Conservation (phyloP, 2,797 vertebrate species). For the Scolopax bukidnonensis region DNA sequence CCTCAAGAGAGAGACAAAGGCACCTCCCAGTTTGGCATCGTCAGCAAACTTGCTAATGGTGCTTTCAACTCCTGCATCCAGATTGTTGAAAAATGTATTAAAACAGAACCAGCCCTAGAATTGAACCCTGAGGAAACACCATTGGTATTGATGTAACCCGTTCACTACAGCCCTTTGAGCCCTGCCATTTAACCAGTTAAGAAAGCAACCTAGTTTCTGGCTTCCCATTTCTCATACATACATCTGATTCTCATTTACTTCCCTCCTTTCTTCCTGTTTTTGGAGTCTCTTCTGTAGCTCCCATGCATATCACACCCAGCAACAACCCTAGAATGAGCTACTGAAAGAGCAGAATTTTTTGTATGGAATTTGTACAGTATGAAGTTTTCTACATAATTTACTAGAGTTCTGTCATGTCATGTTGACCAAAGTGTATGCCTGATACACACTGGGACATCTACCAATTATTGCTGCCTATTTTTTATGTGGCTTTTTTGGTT, state of each 20-base stretch:
- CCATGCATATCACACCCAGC: background rate
- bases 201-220: background rate
- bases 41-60: background rate
- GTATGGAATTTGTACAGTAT: background rate
- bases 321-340: background rate
- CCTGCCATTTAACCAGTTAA: background rate
- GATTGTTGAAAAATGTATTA: background rate
- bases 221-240: background rate
- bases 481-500: background rate
- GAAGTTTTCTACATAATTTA: background rate
- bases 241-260: background rate
- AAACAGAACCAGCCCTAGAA: background rate
- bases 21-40: background rate
- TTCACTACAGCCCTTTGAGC: background rate
- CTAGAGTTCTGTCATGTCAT: background rate
- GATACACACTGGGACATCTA: background rate
- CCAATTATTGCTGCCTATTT: background rate
- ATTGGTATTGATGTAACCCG: background rate
- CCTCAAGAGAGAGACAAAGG: background rate
- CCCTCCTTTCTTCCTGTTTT: background rate
- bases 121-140: background rate
- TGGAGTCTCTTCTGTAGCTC: background rate
- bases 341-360: background rate
- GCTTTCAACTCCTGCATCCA: background rate
- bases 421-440: background rate